Conservation (phyloP, 2,888 invertebrate species). For the Vannuccia rotundouncinata region DNA sequence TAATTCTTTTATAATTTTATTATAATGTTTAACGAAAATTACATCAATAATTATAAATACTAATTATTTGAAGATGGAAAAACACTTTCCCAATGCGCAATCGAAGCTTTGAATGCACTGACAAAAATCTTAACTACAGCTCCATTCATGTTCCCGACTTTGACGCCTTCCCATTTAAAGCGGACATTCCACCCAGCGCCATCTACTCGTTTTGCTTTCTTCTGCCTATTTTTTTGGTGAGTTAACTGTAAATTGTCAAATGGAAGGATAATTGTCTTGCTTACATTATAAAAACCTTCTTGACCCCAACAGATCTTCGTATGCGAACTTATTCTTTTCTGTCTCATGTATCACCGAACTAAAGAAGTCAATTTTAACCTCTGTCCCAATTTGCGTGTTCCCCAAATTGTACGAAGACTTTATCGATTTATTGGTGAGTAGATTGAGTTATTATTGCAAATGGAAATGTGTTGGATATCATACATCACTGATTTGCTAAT, state of each 20-base stretch:
- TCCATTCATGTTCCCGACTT: background rate
- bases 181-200: background rate
- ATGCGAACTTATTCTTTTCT: slow-evolving; percentile 16
- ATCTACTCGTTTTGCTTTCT: background rate
- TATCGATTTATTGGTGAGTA: slow-evolving; percentile 28
- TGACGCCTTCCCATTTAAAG: background rate
- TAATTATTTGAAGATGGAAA: background rate
- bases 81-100: background rate
- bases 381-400: slow-evolving; percentile 21
- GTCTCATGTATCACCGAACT: background rate
- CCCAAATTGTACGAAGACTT: slow-evolving; percentile 24
- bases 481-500: too few relatives aligned
- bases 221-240: background rate
- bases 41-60: too few relatives aligned
- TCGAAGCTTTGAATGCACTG: background rate
- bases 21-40: too few relatives aligned
- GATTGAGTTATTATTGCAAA: background rate
- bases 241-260: too few relatives aligned
- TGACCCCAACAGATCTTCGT: background rate
- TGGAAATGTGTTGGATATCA: background rate
- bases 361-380: background rate
- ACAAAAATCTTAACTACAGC: background rate
- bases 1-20: too few relatives aligned
- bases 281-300: too few relatives aligned
- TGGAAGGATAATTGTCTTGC: too few relatives aligned